These are phyloP conservation scores for Garra rufa DNA, from an alignment of 2,113 vertebrate species.

Conservation along the genomic window DNA sequence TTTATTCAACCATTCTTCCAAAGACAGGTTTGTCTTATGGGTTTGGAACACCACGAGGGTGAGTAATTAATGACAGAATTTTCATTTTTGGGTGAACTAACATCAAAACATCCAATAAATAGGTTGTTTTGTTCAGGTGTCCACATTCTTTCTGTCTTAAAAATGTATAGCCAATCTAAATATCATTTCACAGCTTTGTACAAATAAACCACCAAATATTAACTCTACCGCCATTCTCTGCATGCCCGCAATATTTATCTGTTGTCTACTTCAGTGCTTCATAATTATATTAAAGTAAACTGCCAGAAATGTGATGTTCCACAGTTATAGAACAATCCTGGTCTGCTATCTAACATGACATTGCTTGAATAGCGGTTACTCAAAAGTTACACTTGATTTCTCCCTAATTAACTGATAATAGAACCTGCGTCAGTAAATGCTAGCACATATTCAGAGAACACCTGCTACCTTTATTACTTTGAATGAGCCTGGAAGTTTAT, in stretches of 20 bases:
- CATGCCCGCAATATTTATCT: not conserved
- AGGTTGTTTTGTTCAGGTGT: not conserved
- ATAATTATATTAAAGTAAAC: not conserved
- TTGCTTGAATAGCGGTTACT: conserved; percentile 12
- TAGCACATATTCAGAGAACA: conserved; percentile 20
- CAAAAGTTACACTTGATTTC: conserved; percentile 37
- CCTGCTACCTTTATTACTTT: conserved; percentile 41
- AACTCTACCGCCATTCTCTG: not conserved
- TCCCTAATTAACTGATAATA: conserved; percentile 30
- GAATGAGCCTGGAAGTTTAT: not conserved
- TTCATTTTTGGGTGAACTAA: no score
- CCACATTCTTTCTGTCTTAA: not conserved
- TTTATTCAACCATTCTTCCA: no score
- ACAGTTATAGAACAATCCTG: not conserved
- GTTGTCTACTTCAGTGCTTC: not conserved
- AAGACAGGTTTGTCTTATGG: no score
- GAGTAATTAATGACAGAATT: no score
- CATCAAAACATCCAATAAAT: not conserved
- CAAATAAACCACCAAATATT: not conserved
- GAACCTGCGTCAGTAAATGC: conserved; percentile 4
- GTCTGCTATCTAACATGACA: conserved; percentile 24
- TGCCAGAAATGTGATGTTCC: not conserved
- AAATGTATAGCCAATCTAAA: not conserved
- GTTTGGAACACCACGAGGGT: no score
- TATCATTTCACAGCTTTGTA: not conserved